A percentile compares a stretch with the other conserved stretches of the same genome.
These are phyloP conservation scores for Copidosoma aretas DNA, from an alignment of 2,888 invertebrate genomes.

Conservation along the genomic window DNA sequence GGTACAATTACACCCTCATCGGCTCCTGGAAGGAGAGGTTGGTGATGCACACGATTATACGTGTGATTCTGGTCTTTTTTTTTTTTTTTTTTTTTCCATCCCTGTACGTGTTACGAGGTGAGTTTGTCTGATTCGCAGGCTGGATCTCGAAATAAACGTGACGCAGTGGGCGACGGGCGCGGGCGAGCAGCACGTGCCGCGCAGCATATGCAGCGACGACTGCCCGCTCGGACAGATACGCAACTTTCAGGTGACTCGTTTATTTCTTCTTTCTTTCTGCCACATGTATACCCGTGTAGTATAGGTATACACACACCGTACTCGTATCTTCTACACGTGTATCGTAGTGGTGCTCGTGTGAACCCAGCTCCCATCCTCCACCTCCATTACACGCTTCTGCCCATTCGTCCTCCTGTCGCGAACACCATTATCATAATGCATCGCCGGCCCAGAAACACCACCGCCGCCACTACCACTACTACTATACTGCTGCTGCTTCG, in stretches of 20 bases:
- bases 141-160: constrained; percentile 62
- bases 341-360: no score
- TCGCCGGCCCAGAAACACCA: no score
- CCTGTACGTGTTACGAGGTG: background rate
- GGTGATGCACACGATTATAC: constrained; percentile 46
- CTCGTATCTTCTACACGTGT: no score
- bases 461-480: no score
- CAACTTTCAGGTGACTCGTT: constrained; percentile 64
- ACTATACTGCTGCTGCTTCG: no score
- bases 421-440: no score
- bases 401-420: no score
- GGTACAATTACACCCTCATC: constrained; percentile 68
- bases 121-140: constrained; percentile 26
- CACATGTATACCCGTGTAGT: background rate
- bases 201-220: constrained; percentile 70
- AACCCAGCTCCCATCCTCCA: no score
- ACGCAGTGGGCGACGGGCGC: constrained; percentile 62
- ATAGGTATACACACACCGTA: no score
- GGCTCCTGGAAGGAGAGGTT: constrained; percentile 69
- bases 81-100: background rate
- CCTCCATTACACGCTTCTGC: no score
- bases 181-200: constrained; percentile 61
- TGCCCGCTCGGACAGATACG: constrained; percentile 69
- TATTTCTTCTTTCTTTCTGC: background rate
- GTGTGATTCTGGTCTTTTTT: background rate